Conservation (phyloP, 2,888 invertebrate species). For the Melolontha melolontha region DNA sequence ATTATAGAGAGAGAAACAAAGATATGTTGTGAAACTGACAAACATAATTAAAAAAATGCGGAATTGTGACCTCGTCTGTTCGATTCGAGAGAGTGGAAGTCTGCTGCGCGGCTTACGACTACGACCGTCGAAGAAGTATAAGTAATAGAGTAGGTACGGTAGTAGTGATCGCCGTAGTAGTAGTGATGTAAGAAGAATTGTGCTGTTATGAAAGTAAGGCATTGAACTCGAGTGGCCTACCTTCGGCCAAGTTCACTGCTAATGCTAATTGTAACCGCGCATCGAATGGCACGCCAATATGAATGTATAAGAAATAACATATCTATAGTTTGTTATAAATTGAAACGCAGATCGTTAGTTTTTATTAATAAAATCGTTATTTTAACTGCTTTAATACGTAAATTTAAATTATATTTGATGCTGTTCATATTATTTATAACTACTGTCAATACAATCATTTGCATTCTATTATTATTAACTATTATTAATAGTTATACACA, state of each 20-base stretch:
- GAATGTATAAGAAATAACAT: slow-evolving; percentile 11
- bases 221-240: slow-evolving; percentile 65
- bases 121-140: slow-evolving; percentile 3
- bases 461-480: too few species aligned
- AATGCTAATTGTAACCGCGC: slow-evolving; percentile 46
- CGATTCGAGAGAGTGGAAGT: slow-evolving; percentile 30
- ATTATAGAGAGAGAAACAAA: neutral
- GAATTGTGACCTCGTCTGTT: slow-evolving; percentile 32
- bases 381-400: neutral
- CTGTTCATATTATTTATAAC: neutral
- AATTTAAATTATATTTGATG: neutral
- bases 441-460: too few species aligned
- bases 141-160: slow-evolving; percentile 24
- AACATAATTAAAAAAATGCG: slow-evolving; percentile 30
- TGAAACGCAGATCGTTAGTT: neutral
- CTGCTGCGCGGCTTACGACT: slow-evolving; percentile 2
- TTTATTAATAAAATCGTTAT: neutral
- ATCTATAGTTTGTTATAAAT: neutral
- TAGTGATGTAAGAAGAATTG: slow-evolving; percentile 66
- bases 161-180: slow-evolving; percentile 50
- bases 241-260: slow-evolving; percentile 64
- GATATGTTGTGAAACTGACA: slow-evolving; percentile 18
- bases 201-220: slow-evolving; percentile 65
- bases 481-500: too few species aligned
- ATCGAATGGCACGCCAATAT: slow-evolving; percentile 27